Evolutionary conservation across 2,797 vertebrate species (phyloP), one percentile per base, ranked within the genome.

Genomic region (Chiroxiphia lanceolata): DNA sequence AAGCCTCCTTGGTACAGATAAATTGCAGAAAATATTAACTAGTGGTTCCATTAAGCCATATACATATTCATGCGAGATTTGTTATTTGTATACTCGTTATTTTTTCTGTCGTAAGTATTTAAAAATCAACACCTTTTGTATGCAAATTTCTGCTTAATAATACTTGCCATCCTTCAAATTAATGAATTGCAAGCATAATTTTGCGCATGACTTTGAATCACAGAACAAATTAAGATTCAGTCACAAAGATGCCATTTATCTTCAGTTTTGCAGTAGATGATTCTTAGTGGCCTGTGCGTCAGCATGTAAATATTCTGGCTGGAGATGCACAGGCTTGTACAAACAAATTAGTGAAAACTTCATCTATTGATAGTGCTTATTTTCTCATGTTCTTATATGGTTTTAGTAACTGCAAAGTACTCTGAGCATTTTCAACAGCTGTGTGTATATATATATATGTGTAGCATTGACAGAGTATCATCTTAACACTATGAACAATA

Each of bases 111-210:
- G 20, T 70, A 95, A 80, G 83, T 67, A 92, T 96, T 96, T 94
- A 87, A 97, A 96, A 96, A 96, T 85, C 90, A 96, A 80, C 87
- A 96, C 81, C 91, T 96, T 96, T 96, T 97, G 88, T 96, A 96
- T 97, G 96, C 94, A 96, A 95, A 96, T 97, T 96, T 93, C 88
- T 95, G 81, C 75, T 90, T 96, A 95, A 96, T 96, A 95, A 96
- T 89, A 88, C 94, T 96, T 90, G 57, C 96, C 90, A 95, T 82
- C 45, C 88, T 95, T 96, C 81, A 93, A 94, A 95, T 96, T 97
- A 97, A 96, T 95, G 90, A 96, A 93, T 89, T 91, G 83, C 83
- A 92, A 80, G 96, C 83, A 94, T 97, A 96, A 95, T 95, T 96
- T 94, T 95, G 78, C 4, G 83, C 90, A 84, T 94, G 90, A 92